phyloP scores from a whole-genome alignment of 2,797 vertebrate species.

The Champsocephalus esox region DNA sequence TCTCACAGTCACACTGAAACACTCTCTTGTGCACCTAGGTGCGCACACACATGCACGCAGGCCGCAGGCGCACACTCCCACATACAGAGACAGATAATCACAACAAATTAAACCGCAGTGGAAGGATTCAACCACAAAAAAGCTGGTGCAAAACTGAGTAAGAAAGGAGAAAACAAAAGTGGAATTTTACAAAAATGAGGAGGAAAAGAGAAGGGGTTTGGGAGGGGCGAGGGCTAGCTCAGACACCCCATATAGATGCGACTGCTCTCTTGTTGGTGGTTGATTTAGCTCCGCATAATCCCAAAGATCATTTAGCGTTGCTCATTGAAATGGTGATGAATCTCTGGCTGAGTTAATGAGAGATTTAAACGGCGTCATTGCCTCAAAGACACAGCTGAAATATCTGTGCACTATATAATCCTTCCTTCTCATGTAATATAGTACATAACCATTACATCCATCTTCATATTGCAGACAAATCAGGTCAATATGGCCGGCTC shows the following conservation, averaged over 20 bases:
- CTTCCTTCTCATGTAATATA: constrained; percentile 65
- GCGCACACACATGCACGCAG: background rate
- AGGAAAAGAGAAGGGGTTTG: constrained; percentile 7
- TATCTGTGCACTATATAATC: constrained; percentile 73
- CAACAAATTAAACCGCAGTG: constrained; percentile 49
- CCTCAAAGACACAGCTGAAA: constrained; percentile 77
- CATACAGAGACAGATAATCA: constrained; percentile 39
- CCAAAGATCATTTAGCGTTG: constrained; percentile 77
- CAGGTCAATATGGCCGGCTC: constrained; percentile 61
- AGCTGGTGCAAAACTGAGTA: background rate
- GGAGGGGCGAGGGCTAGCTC: constrained; percentile 31
- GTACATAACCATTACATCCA: constrained; percentile 66
- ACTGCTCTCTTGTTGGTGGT: constrained; percentile 71
- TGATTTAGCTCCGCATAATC: constrained; percentile 81
- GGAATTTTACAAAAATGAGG: constrained; percentile 25
- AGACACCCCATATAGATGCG: constrained; percentile 55
- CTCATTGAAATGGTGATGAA: constrained; percentile 80
- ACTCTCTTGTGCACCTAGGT: constrained; percentile 17
- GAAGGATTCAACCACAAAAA: constrained; percentile 35
- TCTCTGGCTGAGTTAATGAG: constrained; percentile 79
- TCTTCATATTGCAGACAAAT: constrained; percentile 70
- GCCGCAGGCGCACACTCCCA: constrained; percentile 19
- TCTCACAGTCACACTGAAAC: constrained; percentile 1
- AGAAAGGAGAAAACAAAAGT: background rate
- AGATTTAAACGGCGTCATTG: constrained; percentile 77